Evolutionary conservation across 1,140 invertebrate species (phyloP), one percentile per base, ranked within the genome.

Genomic region (Nasonia longicornis): DNA sequence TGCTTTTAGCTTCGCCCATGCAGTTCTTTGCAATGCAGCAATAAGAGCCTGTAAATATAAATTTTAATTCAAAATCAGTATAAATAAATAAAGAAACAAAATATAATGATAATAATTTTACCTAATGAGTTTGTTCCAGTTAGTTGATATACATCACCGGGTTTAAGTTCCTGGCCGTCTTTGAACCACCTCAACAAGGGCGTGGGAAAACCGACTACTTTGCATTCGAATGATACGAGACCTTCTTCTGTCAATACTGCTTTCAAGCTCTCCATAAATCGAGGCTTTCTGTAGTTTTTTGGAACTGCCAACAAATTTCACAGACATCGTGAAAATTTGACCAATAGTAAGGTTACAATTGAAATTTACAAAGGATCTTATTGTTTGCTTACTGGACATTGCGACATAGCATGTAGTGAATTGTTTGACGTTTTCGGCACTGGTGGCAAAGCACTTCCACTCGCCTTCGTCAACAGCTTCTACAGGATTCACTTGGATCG

Each of bases 1-100:
- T 94, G 86, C 96, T 97, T 84, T 93, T 95, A 0, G 96, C 95
- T 90, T 96, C 94, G 0, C 97, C 97, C 96, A 98, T 97, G 85
- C 96, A 97, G 87, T 98, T 98, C 83, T 91, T 93, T 0, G 97
- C 97, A 48, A 97, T 95, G 86, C 97, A 98, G 84, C 96, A 97
- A 87, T 98, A 98, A 4, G 96, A 96, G 16, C 97, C 97, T 92
- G 87, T 58, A 87, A 83, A 76, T 77, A 77, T 58, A 1, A 72
- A 42, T 52, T 69, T 3, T 31, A n/a, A 73, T 73, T 72, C 10
- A 31, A 20, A n/a, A 67, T 29, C 6, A 67, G 26, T 67, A 26
- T n/a, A 12, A 14, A 22, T 67, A 7, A 69, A 14, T 69, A 11
- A 16, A 3, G 3, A 71, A 38, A 58, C 16, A 7, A 48, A 48